Base-by-base conservation (phyloP, 2,888 invertebrate species). In the Hecatera dysodea region DNA sequence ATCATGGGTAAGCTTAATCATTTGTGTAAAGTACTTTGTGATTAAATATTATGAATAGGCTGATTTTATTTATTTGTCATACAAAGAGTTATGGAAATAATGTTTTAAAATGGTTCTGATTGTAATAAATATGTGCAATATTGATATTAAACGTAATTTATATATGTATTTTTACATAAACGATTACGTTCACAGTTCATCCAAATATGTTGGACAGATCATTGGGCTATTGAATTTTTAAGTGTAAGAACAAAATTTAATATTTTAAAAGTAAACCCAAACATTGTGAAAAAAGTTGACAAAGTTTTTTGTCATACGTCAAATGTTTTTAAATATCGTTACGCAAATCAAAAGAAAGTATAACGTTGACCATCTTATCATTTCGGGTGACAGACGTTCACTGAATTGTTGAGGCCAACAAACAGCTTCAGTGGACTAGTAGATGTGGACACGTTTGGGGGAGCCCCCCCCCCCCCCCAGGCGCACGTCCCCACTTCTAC, bases 161-260 rank as follows among this genome's bases (percentile, higher is more conserved):
- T 52, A 57, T 56, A 62, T 63, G 61, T 76, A 69, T 44, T 81
- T 66, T 48, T 62, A 68, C 75, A 76, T 81, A 80, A 53, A 12
- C 33, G n/a, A 19, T 56, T 33, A 59, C 33, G 17, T 55, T 55
- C 7, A 57, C 55, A 27, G 42, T 22, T 52, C 29, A 63, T n/a
- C 2, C 29, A 36, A 56, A 39, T 42, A 22, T 29, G 12, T 19
- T 42, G 17, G 22, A n/a, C 22, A n/a, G 29, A 50, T 39, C 61
- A 56, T 48, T 48, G 11, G 0, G 12, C 9, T 27, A n/a, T 29
- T 52, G n/a, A 39, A 46, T 67, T 17, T 50, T 50, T 60, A 39
- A 8, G 17, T 22, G 29, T 15, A 8, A 22, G 24, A 17, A 29
- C 7, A 7, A 57, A 36, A 56, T 33, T n/a, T 33, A 3, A 19